A percentile compares a stretch with the other conserved stretches of the same genome.
phyloP scores from a whole-genome alignment of 2,113 vertebrate genomes.

The Pangasianodon gigas region DNA sequence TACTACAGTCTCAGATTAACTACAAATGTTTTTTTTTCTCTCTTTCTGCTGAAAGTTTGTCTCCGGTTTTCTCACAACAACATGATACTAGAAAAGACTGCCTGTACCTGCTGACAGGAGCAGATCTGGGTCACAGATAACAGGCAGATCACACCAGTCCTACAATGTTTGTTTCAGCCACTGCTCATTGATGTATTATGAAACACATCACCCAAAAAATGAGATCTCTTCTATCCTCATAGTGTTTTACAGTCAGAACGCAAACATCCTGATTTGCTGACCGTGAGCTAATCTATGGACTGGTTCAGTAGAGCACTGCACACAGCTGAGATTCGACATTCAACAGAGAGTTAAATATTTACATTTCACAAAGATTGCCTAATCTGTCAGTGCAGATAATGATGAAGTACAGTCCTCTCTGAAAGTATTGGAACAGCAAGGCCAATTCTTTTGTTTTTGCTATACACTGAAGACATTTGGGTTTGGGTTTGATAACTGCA shows the following conservation, averaged over 20 bases:
- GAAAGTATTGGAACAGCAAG: neutral
- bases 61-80: neutral
- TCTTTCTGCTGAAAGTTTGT: neutral
- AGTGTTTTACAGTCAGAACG: neutral
- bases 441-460: neutral
- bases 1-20: neutral
- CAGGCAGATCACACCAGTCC: neutral
- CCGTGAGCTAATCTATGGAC: neutral
- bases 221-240: neutral
- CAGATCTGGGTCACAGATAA: slow-evolving; percentile 6
- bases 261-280: neutral
- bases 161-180: slow-evolving; percentile 4
- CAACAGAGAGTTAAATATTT: neutral
- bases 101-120: neutral
- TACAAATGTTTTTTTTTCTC: neutral
- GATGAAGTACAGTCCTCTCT: neutral
- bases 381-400: neutral
- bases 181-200: neutral
- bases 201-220: neutral
- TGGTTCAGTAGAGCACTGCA: neutral
- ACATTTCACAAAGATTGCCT: neutral
- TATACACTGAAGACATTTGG: neutral
- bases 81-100: neutral
- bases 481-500: too few species aligned
- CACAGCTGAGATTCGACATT: neutral